Evolutionary conservation across 2,113 vertebrate genomes (phyloP).

Genomic region (Ptychochromis oligacanthus): DNA sequence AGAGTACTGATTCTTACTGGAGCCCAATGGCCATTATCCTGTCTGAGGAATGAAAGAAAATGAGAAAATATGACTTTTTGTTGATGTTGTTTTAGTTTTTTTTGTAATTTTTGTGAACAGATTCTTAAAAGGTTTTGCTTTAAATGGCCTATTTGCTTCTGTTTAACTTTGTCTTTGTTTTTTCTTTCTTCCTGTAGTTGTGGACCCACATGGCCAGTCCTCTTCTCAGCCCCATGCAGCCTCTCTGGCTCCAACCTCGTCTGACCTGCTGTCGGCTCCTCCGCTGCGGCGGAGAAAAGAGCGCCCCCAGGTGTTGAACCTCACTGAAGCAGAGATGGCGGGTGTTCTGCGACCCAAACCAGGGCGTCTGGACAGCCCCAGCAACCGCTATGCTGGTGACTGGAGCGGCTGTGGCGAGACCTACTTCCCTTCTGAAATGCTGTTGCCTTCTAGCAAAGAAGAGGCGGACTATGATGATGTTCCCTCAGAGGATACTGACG

Average conservation of each 20-base stretch:
- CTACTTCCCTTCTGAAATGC: conserved; percentile 79
- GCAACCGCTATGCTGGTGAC: conserved; percentile 98
- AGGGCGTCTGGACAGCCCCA: conserved; percentile 91
- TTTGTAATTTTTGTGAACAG: neutral
- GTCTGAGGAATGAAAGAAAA: neutral
- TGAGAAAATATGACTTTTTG: neutral
- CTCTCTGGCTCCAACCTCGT: conserved; percentile 55
- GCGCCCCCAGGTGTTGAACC: conserved; percentile 89
- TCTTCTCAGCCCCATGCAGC: conserved; percentile 47
- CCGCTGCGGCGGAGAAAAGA: conserved; percentile 88
- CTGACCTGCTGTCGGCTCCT: conserved; percentile 49
- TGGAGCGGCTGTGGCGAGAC: conserved; percentile 92
- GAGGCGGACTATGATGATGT: conserved; percentile 91
- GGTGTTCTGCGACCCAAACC: conserved; percentile 87
- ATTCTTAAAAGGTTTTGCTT: neutral
- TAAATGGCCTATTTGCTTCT: neutral
- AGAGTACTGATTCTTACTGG: neutral
- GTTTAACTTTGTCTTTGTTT: neutral
- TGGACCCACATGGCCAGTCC: conserved; percentile 74
- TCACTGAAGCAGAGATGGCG: conserved; percentile 78
- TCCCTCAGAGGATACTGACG: conserved; percentile 82
- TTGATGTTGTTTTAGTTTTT: neutral
- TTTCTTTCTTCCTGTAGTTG: conserved; percentile 78
- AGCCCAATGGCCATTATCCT: too few relatives aligned
- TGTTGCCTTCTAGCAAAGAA: conserved; percentile 58